Evolutionary conservation across 2,113 vertebrate genomes (phyloP).

Genomic region (pig (Sus scrofa)): DNA sequence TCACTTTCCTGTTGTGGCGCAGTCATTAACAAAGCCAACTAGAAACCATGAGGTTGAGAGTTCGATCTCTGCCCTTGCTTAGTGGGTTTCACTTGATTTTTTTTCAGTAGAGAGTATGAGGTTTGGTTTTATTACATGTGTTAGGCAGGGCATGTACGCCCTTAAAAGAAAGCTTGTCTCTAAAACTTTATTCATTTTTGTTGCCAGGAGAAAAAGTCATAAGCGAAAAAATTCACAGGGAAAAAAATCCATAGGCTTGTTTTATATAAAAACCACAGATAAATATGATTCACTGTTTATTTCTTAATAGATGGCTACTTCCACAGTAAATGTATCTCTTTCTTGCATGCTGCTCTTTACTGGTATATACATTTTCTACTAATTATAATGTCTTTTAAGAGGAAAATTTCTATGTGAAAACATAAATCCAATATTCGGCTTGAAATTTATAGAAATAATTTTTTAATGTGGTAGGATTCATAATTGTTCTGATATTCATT

Average conservation of each 20-base stretch:
- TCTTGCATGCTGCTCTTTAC: constrained; percentile 27
- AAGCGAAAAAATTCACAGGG: background rate
- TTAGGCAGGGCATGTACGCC: background rate
- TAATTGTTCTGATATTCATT: background rate
- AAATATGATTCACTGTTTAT: constrained; percentile 34
- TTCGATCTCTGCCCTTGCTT: too few relatives aligned
- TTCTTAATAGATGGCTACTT: constrained; percentile 45
- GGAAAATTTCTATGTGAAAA: constrained; percentile 42
- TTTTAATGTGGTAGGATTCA: constrained; percentile 37
- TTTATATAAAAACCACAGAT: constrained; percentile 41
- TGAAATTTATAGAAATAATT: constrained; percentile 42
- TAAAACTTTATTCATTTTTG: constrained; percentile 47
- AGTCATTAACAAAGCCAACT: too few relatives aligned
- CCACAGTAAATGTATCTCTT: constrained; percentile 43
- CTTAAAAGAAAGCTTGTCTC: constrained; percentile 40
- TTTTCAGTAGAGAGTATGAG: constrained; percentile 19
- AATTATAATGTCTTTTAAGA: constrained; percentile 31
- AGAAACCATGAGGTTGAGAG: too few relatives aligned
- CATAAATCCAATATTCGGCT: constrained; percentile 15
- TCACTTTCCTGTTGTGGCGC: too few relatives aligned
- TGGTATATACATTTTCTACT: background rate
- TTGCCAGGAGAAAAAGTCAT: background rate
- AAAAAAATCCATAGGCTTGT: background rate
- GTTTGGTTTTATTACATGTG: constrained; percentile 30
- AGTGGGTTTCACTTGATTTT: constrained; percentile 27